These are phyloP conservation scores for Hyppa rectilinea DNA, from an alignment of 2,888 invertebrate genomes.

Conservation along the genomic window DNA sequence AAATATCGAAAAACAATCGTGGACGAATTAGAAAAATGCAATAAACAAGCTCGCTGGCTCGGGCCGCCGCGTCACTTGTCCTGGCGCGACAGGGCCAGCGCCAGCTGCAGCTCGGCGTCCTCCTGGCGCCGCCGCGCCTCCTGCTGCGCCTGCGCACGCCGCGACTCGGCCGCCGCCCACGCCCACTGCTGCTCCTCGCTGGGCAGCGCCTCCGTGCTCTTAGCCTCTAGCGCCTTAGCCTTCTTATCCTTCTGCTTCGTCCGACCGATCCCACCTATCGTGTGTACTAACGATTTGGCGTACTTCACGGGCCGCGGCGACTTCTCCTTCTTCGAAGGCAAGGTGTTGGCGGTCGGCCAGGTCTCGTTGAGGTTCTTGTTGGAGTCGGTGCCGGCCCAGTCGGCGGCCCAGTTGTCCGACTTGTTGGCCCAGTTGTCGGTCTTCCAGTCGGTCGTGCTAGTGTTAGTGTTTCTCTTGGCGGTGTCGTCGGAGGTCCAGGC, in stretches of 20 bases:
- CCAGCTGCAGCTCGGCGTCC: slow-evolving; percentile 93
- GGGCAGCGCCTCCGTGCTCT: slow-evolving; percentile 78
- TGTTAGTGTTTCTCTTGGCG: slow-evolving; percentile 64
- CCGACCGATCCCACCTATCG: slow-evolving; percentile 87
- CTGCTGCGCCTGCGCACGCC: slow-evolving; percentile 91
- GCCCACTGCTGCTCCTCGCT: slow-evolving; percentile 93
- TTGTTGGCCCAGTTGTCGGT: slow-evolving; percentile 81
- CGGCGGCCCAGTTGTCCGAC: slow-evolving; percentile 79
- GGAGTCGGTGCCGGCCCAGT: slow-evolving; percentile 75
- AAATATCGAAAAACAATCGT: slow-evolving; percentile 45
- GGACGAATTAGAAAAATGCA: slow-evolving; percentile 59
- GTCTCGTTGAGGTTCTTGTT: slow-evolving; percentile 86
- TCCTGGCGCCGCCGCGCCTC: slow-evolving; percentile 91
- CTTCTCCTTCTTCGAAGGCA: slow-evolving; percentile 86
- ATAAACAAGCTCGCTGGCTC: slow-evolving; percentile 33
- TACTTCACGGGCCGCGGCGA: slow-evolving; percentile 88
- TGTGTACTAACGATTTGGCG: slow-evolving; percentile 85
- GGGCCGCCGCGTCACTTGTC: slow-evolving; percentile 87
- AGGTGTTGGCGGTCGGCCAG: slow-evolving; percentile 83
- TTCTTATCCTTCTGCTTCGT: slow-evolving; percentile 83
- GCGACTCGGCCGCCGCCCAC: slow-evolving; percentile 92
- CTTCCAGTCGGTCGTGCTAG: slow-evolving; percentile 73
- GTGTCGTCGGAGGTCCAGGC: slow-evolving; percentile 68
- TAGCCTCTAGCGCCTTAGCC: slow-evolving; percentile 69
- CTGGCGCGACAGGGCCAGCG: slow-evolving; percentile 92